Base-by-base conservation (phyloP, 2,113 vertebrate genomes). In the Microtus richardsoni region DNA sequence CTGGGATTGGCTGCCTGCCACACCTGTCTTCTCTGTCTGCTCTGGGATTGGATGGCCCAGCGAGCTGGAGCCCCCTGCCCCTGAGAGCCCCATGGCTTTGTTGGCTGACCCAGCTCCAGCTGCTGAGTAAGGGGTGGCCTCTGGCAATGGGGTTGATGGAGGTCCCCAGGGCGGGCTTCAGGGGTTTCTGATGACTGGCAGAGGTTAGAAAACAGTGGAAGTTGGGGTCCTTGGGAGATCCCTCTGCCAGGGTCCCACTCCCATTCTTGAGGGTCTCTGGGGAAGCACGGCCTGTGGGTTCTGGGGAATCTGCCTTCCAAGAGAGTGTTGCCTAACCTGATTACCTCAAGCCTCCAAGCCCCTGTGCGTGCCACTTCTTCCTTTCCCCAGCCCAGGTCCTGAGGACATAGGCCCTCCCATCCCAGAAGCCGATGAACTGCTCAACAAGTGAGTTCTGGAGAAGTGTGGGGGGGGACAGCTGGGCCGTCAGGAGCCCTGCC, bases 391-490 rank as follows among this genome's bases (percentile, higher is more conserved):
- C 93, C 92, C 97, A 70, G 98, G 97, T 93, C 98, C 99, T 96
- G 99, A 99, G 98, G 99, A 99, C 97, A 97, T 99, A 80, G 98
- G 99, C 97, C 98, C 99, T 75, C 99, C 99, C 98, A 98, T 99
- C 97, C 98, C 99, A 16, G 99, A 99, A 97, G 99, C 99, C 21
- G 99, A 99, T 39, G 99, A 99, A 83, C 99, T 99, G 97, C 98
- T 99, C 96, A 99, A 99, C 98, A 99, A 99, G 99, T 99, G 99
- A 99, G 99, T 95, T 26, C 47, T 14, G n/a, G 16, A 26, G 36
- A 28, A 11, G 3, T n/a, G 30, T 36, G 66, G 86, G 28, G 54
- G 36, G 77, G 49, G 75, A 19, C 33, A 12, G 60, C 44, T 21
- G 0, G 17, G 36, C 4, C 0, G 0, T 11, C 26, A n/a, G 24